Conservation (phyloP, 2,797 vertebrate genomes). For the Eulemur mongoz region DNA sequence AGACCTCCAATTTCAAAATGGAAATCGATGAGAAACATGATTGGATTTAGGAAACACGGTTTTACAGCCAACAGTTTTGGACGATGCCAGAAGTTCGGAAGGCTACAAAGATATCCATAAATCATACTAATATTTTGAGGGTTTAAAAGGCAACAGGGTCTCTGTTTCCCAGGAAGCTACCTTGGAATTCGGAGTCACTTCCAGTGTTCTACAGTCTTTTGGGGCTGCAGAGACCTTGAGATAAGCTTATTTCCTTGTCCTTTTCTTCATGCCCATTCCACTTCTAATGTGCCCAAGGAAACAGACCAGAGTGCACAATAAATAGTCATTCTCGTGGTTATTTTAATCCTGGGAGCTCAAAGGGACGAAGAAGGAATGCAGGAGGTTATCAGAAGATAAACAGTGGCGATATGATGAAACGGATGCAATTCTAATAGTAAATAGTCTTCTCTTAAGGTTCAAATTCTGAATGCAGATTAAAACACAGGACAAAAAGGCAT, state of each 20-base stretch:
- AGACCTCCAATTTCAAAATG: conserved; percentile 53
- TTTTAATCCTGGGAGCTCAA: neutral
- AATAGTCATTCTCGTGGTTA: neutral
- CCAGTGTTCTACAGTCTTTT: neutral
- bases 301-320: neutral
- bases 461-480: neutral
- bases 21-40: conserved; percentile 64
- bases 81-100: neutral
- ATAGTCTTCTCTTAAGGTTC: neutral
- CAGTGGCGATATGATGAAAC: neutral
- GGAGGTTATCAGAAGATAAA: neutral
- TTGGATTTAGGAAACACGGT: conserved; percentile 38
- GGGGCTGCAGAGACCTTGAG: neutral
- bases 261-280: neutral
- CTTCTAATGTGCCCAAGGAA: neutral
- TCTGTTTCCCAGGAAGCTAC: neutral
- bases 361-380: neutral
- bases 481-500: neutral
- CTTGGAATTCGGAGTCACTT: neutral
- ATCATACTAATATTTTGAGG: neutral
- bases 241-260: neutral
- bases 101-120: neutral
- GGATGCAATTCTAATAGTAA: neutral
- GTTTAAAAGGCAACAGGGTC: neutral
- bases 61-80: neutral